Base-by-base conservation (phyloP, 2,113 vertebrate species). In the Mesocricetus auratus region DNA sequence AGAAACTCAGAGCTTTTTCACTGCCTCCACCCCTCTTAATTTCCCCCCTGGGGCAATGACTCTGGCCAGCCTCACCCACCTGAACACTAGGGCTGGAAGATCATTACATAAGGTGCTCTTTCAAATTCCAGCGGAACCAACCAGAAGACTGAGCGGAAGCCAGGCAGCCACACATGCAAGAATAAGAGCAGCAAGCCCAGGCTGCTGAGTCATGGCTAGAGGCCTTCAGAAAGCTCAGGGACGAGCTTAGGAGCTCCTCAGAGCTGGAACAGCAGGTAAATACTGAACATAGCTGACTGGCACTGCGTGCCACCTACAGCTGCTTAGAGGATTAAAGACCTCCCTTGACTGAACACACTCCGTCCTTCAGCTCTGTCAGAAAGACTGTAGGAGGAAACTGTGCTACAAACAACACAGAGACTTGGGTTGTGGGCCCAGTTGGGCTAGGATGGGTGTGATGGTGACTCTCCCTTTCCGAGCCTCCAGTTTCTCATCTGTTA, bases 41-140 rank as follows among this genome's bases (percentile, higher is more conserved):
- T 77, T 96, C 66, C 90, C 93, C 95, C 95, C 94, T 88, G 96
- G 73, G 96, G 95, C 87, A 94, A 97, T 36, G 42, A 19, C 69
- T 89, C 94, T 62, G 29, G 71, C 8, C 90, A 91, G 47, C 93
- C 94, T 92, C 96, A 89, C 74, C 93, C 92, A 45, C 29, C 50
- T 13, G 12, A 95, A 79, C 71, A 4, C 5, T 69, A 86, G 92
- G 68, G 53, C 62, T 60, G 64, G 86, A 93, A 94, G 94, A 75
- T 78, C 71, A 94, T 69, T 92, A 81, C 17, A 13, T 15, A 94
- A 97, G 94, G 79, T 31, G 83, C 91, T 96, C 87, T 96, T 89
- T 22, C 89, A 74, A 90, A 93, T 86, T 86, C 94, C 92, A 90
- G 74, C 73, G 77, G 45, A 64, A 91, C 78, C 26, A 91, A 95